Base-by-base conservation (phyloP, 2,888 invertebrate genomes). In the Lycaena phlaeas region DNA sequence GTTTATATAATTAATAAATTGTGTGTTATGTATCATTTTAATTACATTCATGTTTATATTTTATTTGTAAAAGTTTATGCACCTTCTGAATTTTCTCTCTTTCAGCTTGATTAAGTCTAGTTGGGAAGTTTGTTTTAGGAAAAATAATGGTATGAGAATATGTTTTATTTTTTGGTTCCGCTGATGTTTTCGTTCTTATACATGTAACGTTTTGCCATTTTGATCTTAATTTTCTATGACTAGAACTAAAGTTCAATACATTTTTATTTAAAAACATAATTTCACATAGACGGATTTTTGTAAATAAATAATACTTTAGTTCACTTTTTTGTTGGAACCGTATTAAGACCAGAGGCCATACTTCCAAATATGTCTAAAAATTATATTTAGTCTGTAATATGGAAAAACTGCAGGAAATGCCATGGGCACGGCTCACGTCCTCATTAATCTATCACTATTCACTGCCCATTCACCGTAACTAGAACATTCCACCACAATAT, bases 121-220 rank as follows among this genome's bases (percentile, higher is more conserved):
- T 56, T 36, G 79, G 74, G 59, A 78, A 78, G 60, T 69, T 64
- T 0, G 76, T 75, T 60, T 76, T 81, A 2, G 82, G 81, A 10
- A 71, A 69, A 4, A 81, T 54, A 56, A 82, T 68, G 17, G 82
- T 82, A 44, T 82, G 74, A 17, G 82, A 79, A 64, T 84, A 82
- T 3, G 68, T 61, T 51, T 81, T 82, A 1, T 63, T 77, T 50
- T 74, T 78, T 2, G 67, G 61, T 40, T 71, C 70, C 4, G 54
- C 55, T 17, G 79, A 66, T 54, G 70, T 74, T 59, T 73, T 76
- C 11, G 42, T 40, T 14, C 78, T 68, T 1, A 53, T 27, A 29
- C 59, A 67, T 26, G 51, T 49, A 10, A 53, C 25, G 38, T 59
- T 68, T 42, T 48, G 46, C 65, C 66, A 70, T 64, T 65, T 75